Evolutionary conservation across 2,888 invertebrate species (phyloP), one percentile per base, ranked within the genome.

Genomic region (Microdon myrmicae): DNA sequence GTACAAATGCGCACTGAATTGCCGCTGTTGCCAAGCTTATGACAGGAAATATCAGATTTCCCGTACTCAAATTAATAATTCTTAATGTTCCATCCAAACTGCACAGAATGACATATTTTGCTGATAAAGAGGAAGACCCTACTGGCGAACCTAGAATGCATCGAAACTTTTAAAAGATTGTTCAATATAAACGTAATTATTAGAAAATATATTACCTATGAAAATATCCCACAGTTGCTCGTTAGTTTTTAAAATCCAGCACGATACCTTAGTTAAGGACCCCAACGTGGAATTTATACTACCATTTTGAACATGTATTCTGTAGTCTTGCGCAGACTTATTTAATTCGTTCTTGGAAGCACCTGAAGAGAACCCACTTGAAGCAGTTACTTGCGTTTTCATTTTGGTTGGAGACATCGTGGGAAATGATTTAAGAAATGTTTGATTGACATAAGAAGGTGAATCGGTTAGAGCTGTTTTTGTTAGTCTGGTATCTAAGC

Each of bases 201-300:
- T 38, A 31, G 32, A 37, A 12, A 9, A 20, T 19, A 8, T 37
- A 68, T 45, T 75, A 86, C 87, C 87, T 70, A 88, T 80, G 73
- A 86, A 88, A 3, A 86, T 86, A 69, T 89, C 88, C 90, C 89
- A 90, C 0, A 86, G 81, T 2, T 85, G 85, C 56, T 86, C 86
- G 47, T 82, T 82, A n/a, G 83, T 83, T 0, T 81, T 0, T 79
- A 82, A 69, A 82, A 84, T 73, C 83, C 85, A 55, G 76, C 85
- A 69, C 79, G 83, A 67, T 81, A 82, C 77, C 85, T 87, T 69
- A 83, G 81, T 71, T 80, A 83, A 73, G 17, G 84, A 79, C 1
- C 87, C 88, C 72, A 84, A 85, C 20, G 84, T 82, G 1, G 88
- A 87, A 69, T 81, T 83, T 67, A 82, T 79, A 0, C 83, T 70